Evolutionary conservation across 1,140 invertebrate genomes (phyloP).

Genomic region (Hylaeus anthracinus): DNA sequence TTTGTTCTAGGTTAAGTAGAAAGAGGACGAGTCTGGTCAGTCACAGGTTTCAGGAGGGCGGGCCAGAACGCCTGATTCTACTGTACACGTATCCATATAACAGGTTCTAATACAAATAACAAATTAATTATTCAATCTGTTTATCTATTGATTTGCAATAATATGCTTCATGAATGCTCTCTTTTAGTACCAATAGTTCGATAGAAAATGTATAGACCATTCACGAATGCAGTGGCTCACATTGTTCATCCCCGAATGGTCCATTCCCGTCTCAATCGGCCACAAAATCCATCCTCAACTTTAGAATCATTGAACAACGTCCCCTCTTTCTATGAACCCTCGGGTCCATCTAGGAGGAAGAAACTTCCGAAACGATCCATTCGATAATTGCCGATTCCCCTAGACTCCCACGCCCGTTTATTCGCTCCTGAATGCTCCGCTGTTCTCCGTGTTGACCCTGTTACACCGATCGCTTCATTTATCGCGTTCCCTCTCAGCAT

Average conservation of each 20-base stretch:
- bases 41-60: no score
- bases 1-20: no score
- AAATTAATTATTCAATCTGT: no score
- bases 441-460: neutral
- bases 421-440: neutral
- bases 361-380: conserved; percentile 6
- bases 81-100: no score
- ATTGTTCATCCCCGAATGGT: neutral
- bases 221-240: conserved; percentile 4
- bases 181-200: no score
- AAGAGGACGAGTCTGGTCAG: no score
- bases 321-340: neutral
- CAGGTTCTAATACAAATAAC: no score
- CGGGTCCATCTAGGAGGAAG: neutral
- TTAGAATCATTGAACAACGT: neutral
- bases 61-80: no score
- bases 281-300: neutral
- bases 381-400: conserved; percentile 12
- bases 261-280: conserved; percentile 2
- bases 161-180: no score
- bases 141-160: no score
- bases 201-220: neutral
- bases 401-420: neutral
- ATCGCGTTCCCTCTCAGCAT: neutral
- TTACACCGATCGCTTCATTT: conserved; percentile 2